Evolutionary conservation across 2,797 vertebrate genomes (phyloP).

Genomic region (Manis pentadactyla): DNA sequence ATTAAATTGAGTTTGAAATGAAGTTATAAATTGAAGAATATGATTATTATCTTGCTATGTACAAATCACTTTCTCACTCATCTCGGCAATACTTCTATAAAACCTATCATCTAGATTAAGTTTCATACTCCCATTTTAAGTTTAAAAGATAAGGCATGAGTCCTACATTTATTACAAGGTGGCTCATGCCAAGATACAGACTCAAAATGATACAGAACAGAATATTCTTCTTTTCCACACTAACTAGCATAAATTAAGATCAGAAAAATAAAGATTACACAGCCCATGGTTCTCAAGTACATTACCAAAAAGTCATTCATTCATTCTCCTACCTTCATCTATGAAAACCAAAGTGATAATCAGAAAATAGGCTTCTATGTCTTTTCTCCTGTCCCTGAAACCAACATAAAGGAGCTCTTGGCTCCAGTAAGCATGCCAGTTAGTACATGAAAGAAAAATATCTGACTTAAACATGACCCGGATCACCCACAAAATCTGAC

Average conservation of each 20-base stretch:
- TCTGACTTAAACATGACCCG: constrained; percentile 54
- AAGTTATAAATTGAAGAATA: constrained; percentile 56
- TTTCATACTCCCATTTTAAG: constrained; percentile 48
- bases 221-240: constrained; percentile 47
- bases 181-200: constrained; percentile 41
- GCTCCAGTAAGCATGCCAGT: background rate
- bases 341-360: constrained; percentile 48
- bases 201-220: constrained; percentile 43
- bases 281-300: constrained; percentile 60
- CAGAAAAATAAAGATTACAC: constrained; percentile 58
- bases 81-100: constrained; percentile 52
- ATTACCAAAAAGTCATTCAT: constrained; percentile 42
- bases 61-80: constrained; percentile 36
- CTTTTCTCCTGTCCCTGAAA: constrained; percentile 50
- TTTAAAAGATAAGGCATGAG: background rate
- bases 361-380: constrained; percentile 33
- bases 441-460: constrained; percentile 40
- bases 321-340: constrained; percentile 47
- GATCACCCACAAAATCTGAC: constrained; percentile 53
- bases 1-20: constrained; percentile 62
- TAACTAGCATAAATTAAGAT: constrained; percentile 62
- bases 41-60: constrained; percentile 33
- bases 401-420: background rate
- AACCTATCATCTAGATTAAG: constrained; percentile 53
- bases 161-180: constrained; percentile 36